Conservation (phyloP, 92 coral and sea anemone species). For the Meandrina meandrites region DNA sequence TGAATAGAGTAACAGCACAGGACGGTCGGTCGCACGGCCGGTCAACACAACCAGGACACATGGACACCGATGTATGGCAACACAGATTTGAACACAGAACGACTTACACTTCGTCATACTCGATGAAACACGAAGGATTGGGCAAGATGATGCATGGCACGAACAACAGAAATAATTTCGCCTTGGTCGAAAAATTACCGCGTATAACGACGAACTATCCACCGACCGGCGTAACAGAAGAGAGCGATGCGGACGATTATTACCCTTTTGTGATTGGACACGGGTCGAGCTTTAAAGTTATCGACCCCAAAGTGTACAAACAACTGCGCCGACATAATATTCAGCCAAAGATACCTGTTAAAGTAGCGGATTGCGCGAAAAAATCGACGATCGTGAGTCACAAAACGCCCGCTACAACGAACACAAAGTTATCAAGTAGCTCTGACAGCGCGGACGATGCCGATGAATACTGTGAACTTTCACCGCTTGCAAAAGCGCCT, state of each 20-base stretch:
- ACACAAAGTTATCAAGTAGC: constrained; percentile 21
- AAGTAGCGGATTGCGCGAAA: constrained; percentile 80
- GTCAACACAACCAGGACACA: constrained; percentile 13
- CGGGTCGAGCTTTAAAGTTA: constrained; percentile 76
- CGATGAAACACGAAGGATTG: constrained; percentile 33
- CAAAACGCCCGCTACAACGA: constrained; percentile 41
- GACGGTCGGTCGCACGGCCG: not conserved
- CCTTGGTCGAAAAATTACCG: constrained; percentile 42
- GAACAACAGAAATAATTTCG: constrained; percentile 23
- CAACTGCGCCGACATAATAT: constrained; percentile 87
- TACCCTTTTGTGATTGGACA: constrained; percentile 90
- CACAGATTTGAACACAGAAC: not conserved
- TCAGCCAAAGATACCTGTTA: constrained; percentile 61
- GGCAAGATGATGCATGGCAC: constrained; percentile 35
- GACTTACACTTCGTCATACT: constrained; percentile 7
- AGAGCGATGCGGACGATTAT: constrained; percentile 79
- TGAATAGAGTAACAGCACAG: constrained; percentile 34
- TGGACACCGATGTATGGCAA: constrained; percentile 32
- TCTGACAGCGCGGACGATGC: constrained; percentile 59
- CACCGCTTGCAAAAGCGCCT: constrained; percentile 86
- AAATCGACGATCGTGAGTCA: constrained; percentile 60
- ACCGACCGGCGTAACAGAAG: constrained; percentile 46
- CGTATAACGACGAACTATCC: constrained; percentile 31
- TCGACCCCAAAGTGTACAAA: constrained; percentile 90
- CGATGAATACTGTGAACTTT: constrained; percentile 85